Base-by-base conservation (phyloP, 2,888 invertebrate species). In the Alitta virens region DNA sequence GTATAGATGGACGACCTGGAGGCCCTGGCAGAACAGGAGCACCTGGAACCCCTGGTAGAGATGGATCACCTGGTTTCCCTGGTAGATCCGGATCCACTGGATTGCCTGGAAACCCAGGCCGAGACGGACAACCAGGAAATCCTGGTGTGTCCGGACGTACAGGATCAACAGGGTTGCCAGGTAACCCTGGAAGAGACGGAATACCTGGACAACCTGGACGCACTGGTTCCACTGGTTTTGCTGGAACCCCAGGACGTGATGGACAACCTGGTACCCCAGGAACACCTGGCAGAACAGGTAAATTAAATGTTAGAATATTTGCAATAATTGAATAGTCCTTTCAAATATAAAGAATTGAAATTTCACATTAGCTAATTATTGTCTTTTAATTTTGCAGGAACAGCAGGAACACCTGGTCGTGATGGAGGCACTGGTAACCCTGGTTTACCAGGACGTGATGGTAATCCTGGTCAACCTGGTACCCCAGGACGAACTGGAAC, bases 261-360 rank as follows among this genome's bases (percentile, higher is more conserved):
- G 69, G 69, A 49, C 55, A 63, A 50, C 51, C 52, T 24, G 69
- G 66, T 23, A 26, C 40, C 26, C 33, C 58, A 56, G 67, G 68
- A 38, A 50, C 53, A 43, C 26, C 38, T 33, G 70, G 68, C 18
- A 54, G 43, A 53, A 26, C 26, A 23, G 60, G 53, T 21, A 21
- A 46, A 21, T 21, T 21, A 46, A 12, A 16, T 40, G 16, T 12
- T 16, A 12, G 46, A 9, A 18, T 12, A 46, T 18, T 46, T 46
- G n/a, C 7, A n/a, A n/a, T 46, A 18, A 12, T 46, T 18, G 3
- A 46, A 46, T 18, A 46, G n/a, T 12, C n/a, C 46, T 18, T 46
- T 9, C n/a, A 5, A 5, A 46, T 46, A 7, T 3, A 21, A 18
- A 46, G 7, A 46, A 18, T 21, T 46, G 18, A 46, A 46, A 18